Evolutionary conservation across 2,113 vertebrate genomes (phyloP).

Genomic region (Rana temporaria): DNA sequence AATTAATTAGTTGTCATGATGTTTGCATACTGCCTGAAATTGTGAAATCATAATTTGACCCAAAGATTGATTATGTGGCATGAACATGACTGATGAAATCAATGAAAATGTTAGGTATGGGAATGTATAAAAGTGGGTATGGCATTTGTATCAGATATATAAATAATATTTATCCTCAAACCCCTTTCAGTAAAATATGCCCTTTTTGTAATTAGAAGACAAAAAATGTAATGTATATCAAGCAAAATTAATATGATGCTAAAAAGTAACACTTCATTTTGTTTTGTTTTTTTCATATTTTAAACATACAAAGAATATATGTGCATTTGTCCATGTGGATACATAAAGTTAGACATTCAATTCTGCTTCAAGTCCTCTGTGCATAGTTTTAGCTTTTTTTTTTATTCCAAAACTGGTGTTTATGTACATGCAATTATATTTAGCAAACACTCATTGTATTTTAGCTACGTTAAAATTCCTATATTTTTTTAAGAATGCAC

Average conservation of each 20-base stretch:
- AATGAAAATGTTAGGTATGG: no score
- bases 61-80: no score
- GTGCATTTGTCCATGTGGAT: slow-evolving; percentile 50
- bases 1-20: no score
- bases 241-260: background rate
- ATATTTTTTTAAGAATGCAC: slow-evolving; percentile 48
- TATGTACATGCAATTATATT: slow-evolving; percentile 49
- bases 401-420: slow-evolving; percentile 55
- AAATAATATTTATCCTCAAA: background rate
- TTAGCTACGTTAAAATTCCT: slow-evolving; percentile 38
- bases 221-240: background rate
- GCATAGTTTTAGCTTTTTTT: slow-evolving; percentile 46
- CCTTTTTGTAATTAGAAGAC: slow-evolving; percentile 2
- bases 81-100: no score
- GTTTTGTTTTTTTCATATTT: background rate
- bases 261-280: slow-evolving; percentile 4
- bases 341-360: slow-evolving; percentile 52
- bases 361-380: slow-evolving; percentile 55
- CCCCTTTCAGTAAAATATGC: background rate
- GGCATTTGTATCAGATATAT: background rate
- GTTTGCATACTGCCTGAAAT: no score
- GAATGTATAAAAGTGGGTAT: no score
- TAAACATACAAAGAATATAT: slow-evolving; percentile 48
- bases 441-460: slow-evolving; percentile 30
- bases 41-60: no score